Percentiles rank a stretch among this genome's conserved stretches.
phyloP scores from a whole-genome alignment of 2,797 vertebrate species.

The Peromyscus nudipes region DNA sequence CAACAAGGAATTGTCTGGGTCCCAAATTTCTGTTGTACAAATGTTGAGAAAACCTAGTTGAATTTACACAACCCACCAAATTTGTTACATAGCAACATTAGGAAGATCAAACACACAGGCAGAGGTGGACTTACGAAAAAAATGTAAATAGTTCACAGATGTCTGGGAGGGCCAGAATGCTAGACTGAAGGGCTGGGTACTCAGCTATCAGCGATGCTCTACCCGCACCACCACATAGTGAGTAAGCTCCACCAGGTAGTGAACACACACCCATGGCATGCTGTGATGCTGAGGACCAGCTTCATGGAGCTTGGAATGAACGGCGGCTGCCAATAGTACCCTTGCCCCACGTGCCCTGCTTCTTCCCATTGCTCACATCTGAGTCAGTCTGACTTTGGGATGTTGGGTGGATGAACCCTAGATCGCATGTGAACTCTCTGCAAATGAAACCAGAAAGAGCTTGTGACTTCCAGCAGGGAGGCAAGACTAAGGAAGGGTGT shows the following conservation, averaged over 20 bases:
- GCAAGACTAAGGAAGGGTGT: background rate
- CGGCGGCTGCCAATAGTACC: background rate
- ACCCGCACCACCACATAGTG: background rate
- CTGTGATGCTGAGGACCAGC: background rate
- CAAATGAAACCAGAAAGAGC: constrained; percentile 6
- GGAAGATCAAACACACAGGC: background rate
- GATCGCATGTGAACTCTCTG: background rate
- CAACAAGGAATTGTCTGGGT: background rate
- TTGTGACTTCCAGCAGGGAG: constrained; percentile 37
- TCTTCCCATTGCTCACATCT: background rate
- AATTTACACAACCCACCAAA: background rate
- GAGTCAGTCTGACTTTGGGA: background rate
- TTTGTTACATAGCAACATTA: constrained; percentile 6
- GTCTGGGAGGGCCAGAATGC: background rate
- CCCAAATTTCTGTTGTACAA: background rate
- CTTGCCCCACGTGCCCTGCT: background rate
- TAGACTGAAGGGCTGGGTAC: background rate
- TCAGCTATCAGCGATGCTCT: background rate
- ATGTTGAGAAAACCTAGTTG: constrained; percentile 27
- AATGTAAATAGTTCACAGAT: background rate
- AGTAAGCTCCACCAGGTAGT: background rate
- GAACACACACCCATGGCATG: background rate
- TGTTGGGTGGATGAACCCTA: background rate
- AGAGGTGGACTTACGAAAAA: constrained; percentile 26
- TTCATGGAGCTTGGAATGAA: background rate